phyloP scores from a whole-genome alignment of 2,888 invertebrate genomes.

The Trichopria drosophilae region DNA sequence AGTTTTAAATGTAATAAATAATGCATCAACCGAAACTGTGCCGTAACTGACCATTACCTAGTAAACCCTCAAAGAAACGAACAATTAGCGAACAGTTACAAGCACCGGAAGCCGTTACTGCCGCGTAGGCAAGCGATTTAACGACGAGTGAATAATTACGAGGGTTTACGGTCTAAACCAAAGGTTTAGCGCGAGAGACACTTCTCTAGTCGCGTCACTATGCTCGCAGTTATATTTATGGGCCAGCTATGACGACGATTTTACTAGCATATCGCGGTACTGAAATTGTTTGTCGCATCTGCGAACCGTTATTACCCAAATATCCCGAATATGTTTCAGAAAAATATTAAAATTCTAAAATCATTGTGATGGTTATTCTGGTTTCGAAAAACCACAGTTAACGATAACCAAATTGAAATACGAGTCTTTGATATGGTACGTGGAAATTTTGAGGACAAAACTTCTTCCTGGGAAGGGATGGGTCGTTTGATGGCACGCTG shows the following conservation, averaged over 20 bases:
- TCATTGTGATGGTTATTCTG: too few species aligned
- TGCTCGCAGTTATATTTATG: constrained; percentile 49
- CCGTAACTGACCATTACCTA: too few species aligned
- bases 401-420: too few species aligned
- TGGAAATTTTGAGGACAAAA: constrained; percentile 34
- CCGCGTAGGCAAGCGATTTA: constrained; percentile 51
- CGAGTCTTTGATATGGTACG: too few species aligned
- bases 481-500: constrained; percentile 39
- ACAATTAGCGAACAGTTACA: constrained; percentile 24
- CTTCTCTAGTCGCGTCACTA: constrained; percentile 29
- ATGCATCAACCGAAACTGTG: too few species aligned
- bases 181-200: constrained; percentile 40
- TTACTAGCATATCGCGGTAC: constrained; percentile 1
- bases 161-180: constrained; percentile 51
- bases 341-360: too few species aligned
- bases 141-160: constrained; percentile 55
- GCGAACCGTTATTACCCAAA: too few species aligned
- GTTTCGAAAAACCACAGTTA: too few species aligned
- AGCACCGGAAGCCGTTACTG: constrained; percentile 46
- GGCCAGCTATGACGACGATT: constrained; percentile 45
- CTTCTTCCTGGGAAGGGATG: constrained; percentile 32
- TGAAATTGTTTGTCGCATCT: background rate
- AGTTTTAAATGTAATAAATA: too few species aligned
- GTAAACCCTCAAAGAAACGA: too few species aligned
- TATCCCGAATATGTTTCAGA: too few species aligned